These are phyloP conservation scores for Pogonognathellus flavescens DNA, from an alignment of 1,140 invertebrate genomes.

Conservation along the genomic window DNA sequence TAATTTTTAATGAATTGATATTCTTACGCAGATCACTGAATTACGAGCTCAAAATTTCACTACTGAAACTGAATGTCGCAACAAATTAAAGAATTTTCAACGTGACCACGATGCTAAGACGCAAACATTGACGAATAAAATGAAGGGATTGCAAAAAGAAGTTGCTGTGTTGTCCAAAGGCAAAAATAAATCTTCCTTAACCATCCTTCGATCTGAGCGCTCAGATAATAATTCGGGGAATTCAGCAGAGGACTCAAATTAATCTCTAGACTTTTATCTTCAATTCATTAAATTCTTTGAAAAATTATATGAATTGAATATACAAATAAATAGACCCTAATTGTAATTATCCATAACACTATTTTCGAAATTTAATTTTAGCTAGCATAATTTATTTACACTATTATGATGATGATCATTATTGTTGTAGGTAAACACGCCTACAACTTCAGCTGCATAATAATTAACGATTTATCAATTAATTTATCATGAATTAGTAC, in stretches of 20 bases:
- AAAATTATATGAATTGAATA: too few relatives aligned
- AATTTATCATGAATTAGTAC: too few relatives aligned
- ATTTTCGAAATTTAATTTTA: neutral
- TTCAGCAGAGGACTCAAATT: slow-evolving; percentile 55
- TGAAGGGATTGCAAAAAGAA: slow-evolving; percentile 84
- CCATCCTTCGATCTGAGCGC: slow-evolving; percentile 52
- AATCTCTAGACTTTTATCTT: slow-evolving; percentile 38
- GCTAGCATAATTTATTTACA: too few relatives aligned
- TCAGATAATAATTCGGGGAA: slow-evolving; percentile 53
- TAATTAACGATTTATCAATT: too few relatives aligned
- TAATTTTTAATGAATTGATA: neutral
- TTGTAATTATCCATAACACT: neutral
- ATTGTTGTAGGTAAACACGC: too few relatives aligned
- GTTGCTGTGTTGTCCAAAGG: slow-evolving; percentile 86
- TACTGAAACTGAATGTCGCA: slow-evolving; percentile 85
- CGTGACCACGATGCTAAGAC: slow-evolving; percentile 86
- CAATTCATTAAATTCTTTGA: neutral
- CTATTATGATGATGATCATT: too few relatives aligned
- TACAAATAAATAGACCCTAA: neutral
- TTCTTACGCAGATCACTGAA: slow-evolving; percentile 84
- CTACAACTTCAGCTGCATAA: too few relatives aligned
- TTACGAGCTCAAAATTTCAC: slow-evolving; percentile 93
- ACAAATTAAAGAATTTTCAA: slow-evolving; percentile 85
- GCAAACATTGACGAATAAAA: slow-evolving; percentile 81
- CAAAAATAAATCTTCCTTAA: slow-evolving; percentile 73